phyloP scores from a whole-genome alignment of 2,113 vertebrate species.

The Empidonax alnorum region DNA sequence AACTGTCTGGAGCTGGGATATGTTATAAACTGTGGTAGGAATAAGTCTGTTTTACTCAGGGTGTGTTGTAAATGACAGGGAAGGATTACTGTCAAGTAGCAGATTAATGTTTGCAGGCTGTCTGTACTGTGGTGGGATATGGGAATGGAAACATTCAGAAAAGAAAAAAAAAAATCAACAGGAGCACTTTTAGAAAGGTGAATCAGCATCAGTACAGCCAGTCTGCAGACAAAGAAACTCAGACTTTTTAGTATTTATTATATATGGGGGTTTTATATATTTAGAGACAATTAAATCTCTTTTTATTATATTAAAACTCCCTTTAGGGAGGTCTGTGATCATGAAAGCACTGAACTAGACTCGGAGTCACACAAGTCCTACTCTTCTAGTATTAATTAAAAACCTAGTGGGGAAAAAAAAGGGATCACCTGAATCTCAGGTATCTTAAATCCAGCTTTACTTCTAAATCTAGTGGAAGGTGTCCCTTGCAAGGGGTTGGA shows the following conservation, averaged over 20 bases:
- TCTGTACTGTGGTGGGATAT: background rate
- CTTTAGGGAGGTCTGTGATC: background rate
- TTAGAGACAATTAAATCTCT: background rate
- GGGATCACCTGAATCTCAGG: background rate
- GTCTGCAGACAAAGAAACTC: background rate
- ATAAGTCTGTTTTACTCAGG: slow-evolving; percentile 2
- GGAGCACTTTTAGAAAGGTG: background rate
- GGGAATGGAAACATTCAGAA: background rate
- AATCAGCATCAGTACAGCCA: background rate
- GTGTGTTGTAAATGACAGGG: background rate
- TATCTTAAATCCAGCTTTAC: background rate
- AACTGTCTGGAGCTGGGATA: background rate
- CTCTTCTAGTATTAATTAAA: background rate
- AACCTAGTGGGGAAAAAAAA: background rate
- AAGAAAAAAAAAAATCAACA: background rate
- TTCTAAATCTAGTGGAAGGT: background rate
- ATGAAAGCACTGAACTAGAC: background rate
- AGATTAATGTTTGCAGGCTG: background rate
- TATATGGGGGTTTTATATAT: background rate
- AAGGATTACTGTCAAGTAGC: background rate
- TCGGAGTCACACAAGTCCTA: background rate
- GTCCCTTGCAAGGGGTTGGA: background rate
- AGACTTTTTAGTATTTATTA: background rate
- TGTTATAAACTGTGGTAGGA: background rate
- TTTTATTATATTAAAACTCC: background rate